A percentile compares a stretch with the other conserved stretches of the same genome.
Evolutionary conservation across 1,140 invertebrate genomes (phyloP).

Genomic region (Drosophila lini): DNA sequence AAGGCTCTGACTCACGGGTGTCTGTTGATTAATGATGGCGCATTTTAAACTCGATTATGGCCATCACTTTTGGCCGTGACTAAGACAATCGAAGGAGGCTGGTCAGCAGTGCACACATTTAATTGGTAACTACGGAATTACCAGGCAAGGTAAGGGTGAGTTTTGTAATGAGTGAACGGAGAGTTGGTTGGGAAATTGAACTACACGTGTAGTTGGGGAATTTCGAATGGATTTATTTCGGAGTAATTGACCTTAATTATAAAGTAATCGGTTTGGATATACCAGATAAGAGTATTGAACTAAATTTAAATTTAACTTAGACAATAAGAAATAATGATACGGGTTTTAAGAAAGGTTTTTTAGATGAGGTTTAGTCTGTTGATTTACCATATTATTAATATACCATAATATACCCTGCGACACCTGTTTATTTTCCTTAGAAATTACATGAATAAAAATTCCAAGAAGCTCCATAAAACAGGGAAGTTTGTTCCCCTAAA

Average conservation of each 20-base stretch:
- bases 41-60: slow-evolving; percentile 74
- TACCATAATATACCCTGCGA: too few relatives aligned
- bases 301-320: too few relatives aligned
- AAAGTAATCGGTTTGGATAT: not conserved
- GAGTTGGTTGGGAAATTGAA: slow-evolving; percentile 8
- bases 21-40: slow-evolving; percentile 69
- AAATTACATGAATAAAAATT: not conserved
- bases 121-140: slow-evolving; percentile 20
- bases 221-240: not conserved
- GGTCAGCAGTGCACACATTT: slow-evolving; percentile 26
- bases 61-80: slow-evolving; percentile 45
- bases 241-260: not conserved
- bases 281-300: too few relatives aligned
- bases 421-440: not conserved
- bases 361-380: too few relatives aligned
- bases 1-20: slow-evolving; percentile 25
- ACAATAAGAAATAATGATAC: not conserved
- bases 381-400: too few relatives aligned
- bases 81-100: slow-evolving; percentile 35
- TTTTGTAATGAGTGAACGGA: slow-evolving; percentile 28
- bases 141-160: slow-evolving; percentile 8
- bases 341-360: too few relatives aligned
- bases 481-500: not conserved
- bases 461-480: not conserved
- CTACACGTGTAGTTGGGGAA: not conserved